Evolutionary conservation across 2,888 invertebrate genomes (phyloP), one percentile per base, ranked within the genome.

Genomic region (Anthrax anthrax): DNA sequence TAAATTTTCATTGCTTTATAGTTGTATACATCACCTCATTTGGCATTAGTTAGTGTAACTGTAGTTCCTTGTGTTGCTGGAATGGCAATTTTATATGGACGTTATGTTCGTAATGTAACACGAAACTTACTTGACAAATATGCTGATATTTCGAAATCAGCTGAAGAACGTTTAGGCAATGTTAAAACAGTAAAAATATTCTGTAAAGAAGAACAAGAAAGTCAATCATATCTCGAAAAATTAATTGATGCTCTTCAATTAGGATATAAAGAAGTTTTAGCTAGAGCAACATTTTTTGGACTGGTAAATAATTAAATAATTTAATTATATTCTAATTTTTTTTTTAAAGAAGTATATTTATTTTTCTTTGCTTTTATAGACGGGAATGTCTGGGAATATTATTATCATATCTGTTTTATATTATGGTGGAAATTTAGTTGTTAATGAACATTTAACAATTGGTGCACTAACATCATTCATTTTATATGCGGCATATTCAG

Each of bases 101-200:
- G 88, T 48, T 90, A 86, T 61, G 81, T 96, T 3, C 76, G 87
- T 37, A 81, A 78, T 43, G 86, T 95, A 53, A 90, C 95, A 0
- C 76, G 78, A 50, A 73, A 79, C 57, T 78, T 94, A 46, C 82
- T 88, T 62, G 86, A 85, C 60, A 67, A 63, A 53, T 66, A 81
- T 39, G 84, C 84, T 1, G 69, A 70, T 34, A 71, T 75, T 8
- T 70, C 72, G 36, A 72, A 89, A 72, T 77, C 86, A 47, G 91
- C 91, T 0, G 94, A 95, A 69, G 95, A 96, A 65, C 81, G 84
- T 57, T 84, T 94, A 53, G 79, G 86, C 13, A 95, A 91, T 62
- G 83, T 96, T 51, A 77, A 90, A 61, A 95, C 95, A 3, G 95
- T 97, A 1, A 84, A 94, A 67, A 82, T 86, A 23, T 94, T 97